Conservation (phyloP, 2,888 invertebrate genomes). For the Zygothrica quintamaculata region DNA sequence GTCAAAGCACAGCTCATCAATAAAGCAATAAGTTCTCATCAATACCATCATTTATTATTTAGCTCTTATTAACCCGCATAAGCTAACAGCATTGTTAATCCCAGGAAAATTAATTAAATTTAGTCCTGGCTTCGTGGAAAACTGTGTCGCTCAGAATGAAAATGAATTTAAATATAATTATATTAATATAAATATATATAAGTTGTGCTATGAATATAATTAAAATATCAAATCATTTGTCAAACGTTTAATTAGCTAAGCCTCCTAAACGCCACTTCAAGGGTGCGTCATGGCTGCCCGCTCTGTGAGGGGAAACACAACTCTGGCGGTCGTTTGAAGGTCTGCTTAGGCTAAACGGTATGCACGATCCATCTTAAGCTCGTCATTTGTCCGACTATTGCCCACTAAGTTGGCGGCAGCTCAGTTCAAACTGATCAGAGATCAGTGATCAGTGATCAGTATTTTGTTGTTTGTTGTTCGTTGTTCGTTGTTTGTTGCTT, state of each 20-base stretch:
- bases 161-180: too few species aligned
- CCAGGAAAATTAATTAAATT: conserved; percentile 18
- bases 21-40: conserved; percentile 22
- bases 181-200: too few species aligned
- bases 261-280: conserved; percentile 29
- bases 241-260: conserved; percentile 66
- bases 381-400: conserved; percentile 25
- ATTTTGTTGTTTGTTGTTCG: too few species aligned
- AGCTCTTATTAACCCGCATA: conserved; percentile 59
- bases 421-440: too few species aligned
- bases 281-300: conserved; percentile 44
- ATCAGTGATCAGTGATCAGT: too few species aligned
- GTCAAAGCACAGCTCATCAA: conserved; percentile 58
- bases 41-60: conserved; percentile 52
- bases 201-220: too few species aligned
- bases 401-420: neutral
- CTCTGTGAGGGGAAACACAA: conserved; percentile 31
- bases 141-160: too few species aligned
- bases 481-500: too few species aligned
- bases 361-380: conserved; percentile 52
- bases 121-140: too few species aligned
- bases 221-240: conserved; percentile 75
- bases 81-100: conserved; percentile 54
- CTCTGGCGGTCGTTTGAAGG: conserved; percentile 53
- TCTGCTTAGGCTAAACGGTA: too few species aligned